phyloP scores from a whole-genome alignment of 2,113 vertebrate species.

The Panthera uncia region DNA sequence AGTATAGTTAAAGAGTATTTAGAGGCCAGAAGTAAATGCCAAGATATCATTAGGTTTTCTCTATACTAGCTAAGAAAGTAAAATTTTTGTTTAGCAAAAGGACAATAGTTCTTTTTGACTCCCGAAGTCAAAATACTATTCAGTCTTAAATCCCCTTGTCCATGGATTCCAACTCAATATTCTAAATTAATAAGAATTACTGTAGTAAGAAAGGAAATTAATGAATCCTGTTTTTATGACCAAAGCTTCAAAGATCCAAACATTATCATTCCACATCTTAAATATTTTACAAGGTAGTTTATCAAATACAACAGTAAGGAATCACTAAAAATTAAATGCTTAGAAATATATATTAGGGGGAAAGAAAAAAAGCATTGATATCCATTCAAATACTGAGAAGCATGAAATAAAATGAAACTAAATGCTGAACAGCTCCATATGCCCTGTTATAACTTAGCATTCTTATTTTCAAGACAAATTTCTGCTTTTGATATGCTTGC shows the following conservation, averaged over 20 bases:
- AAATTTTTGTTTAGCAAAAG: neutral
- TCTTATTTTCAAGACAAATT: conserved; percentile 83
- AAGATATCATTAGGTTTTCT: conserved; percentile 54
- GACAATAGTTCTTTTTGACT: neutral
- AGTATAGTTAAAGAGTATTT: conserved; percentile 43
- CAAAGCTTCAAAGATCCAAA: neutral
- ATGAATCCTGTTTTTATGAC: neutral
- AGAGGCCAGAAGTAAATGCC: conserved; percentile 70
- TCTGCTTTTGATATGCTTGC: conserved; percentile 79
- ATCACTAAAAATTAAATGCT: conserved; percentile 60
- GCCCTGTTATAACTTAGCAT: conserved; percentile 72
- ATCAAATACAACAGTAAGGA: conserved; percentile 50
- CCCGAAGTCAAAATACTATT: neutral
- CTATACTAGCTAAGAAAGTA: conserved; percentile 43
- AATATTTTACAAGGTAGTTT: conserved; percentile 19
- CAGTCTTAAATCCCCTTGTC: neutral
- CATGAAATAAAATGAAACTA: conserved; percentile 74
- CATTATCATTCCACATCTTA: neutral
- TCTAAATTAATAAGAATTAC: conserved; percentile 7
- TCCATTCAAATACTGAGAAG: neutral
- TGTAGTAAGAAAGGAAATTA: neutral
- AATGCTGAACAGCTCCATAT: conserved; percentile 56
- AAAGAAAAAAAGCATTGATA: conserved; percentile 35
- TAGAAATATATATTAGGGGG: conserved; percentile 45
- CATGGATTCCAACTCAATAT: neutral